phyloP scores from a whole-genome alignment of 2,797 vertebrate genomes.

The Ciconia nigra region DNA sequence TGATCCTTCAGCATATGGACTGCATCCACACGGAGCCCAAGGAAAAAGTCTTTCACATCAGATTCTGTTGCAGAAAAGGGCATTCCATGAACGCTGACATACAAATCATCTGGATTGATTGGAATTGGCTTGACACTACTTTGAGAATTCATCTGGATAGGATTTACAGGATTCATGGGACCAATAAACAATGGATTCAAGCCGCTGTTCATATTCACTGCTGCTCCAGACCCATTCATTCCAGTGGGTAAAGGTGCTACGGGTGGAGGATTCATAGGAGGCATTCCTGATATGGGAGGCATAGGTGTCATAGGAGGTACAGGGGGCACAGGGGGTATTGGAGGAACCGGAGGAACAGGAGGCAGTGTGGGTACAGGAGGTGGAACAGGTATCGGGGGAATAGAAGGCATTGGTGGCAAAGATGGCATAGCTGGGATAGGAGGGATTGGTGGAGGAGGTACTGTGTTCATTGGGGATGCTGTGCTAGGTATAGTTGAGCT shows the following conservation, averaged over 20 bases:
- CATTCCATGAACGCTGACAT: conserved; percentile 92
- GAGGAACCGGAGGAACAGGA: conserved; percentile 88
- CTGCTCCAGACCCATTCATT: conserved; percentile 84
- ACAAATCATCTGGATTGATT: conserved; percentile 89
- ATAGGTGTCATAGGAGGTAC: conserved; percentile 91
- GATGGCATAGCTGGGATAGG: conserved; percentile 91
- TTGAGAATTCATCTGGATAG: conserved; percentile 87
- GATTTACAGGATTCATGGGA: conserved; percentile 84
- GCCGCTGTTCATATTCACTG: conserved; percentile 85
- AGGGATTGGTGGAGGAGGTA: conserved; percentile 86
- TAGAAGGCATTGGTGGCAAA: conserved; percentile 90
- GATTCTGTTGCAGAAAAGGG: conserved; percentile 89
- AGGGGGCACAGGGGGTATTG: conserved; percentile 87
- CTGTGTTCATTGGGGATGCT: conserved; percentile 87
- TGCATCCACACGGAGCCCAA: conserved; percentile 89
- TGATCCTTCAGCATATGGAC: conserved; percentile 89
- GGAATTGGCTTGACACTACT: conserved; percentile 88
- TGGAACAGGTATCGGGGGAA: conserved; percentile 89
- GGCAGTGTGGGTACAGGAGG: conserved; percentile 90
- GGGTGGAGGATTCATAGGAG: conserved; percentile 94
- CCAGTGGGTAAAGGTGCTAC: conserved; percentile 86
- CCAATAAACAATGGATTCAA: conserved; percentile 93
- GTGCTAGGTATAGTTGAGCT: conserved; percentile 88
- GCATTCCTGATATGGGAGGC: conserved; percentile 88
- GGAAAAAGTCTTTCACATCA: conserved; percentile 93